These are phyloP conservation scores for Proteles cristata DNA, from an alignment of 2,113 vertebrate genomes.

Conservation along the genomic window DNA sequence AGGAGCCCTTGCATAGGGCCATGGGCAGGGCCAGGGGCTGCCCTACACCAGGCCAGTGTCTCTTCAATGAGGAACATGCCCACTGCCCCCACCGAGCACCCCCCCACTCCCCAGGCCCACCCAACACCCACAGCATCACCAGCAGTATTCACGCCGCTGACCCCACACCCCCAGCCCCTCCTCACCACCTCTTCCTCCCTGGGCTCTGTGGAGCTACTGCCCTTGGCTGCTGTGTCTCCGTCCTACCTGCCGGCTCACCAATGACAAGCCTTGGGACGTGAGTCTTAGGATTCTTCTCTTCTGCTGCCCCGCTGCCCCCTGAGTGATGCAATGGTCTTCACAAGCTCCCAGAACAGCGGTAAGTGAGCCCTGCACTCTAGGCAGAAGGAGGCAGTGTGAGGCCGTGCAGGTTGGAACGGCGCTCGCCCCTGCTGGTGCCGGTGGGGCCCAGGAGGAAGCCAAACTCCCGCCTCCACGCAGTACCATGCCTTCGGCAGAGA, in stretches of 20 bases:
- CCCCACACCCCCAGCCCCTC: neutral
- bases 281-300: neutral
- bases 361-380: too few relatives aligned
- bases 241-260: too few relatives aligned
- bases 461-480: neutral
- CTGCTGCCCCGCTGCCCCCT: rapidly evolving
- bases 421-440: rapidly evolving
- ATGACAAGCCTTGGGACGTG: rapidly evolving
- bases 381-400: neutral
- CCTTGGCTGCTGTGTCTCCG: rapidly evolving
- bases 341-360: rapidly evolving
- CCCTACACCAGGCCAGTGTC: neutral
- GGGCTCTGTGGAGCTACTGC: rapidly evolving
- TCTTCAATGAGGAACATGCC: too few relatives aligned
- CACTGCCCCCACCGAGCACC: too few relatives aligned
- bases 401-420: rapidly evolving
- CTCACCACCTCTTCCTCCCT: neutral
- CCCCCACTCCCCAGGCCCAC: rapidly evolving
- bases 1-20: neutral
- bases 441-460: neutral
- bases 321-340: too few relatives aligned
- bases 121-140: neutral
- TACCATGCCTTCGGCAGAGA: neutral
- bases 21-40: too few relatives aligned
- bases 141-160: rapidly evolving